Evolutionary conservation across 2,113 vertebrate species (phyloP).

Genomic region (Protobothrops mucrosquamatus): DNA sequence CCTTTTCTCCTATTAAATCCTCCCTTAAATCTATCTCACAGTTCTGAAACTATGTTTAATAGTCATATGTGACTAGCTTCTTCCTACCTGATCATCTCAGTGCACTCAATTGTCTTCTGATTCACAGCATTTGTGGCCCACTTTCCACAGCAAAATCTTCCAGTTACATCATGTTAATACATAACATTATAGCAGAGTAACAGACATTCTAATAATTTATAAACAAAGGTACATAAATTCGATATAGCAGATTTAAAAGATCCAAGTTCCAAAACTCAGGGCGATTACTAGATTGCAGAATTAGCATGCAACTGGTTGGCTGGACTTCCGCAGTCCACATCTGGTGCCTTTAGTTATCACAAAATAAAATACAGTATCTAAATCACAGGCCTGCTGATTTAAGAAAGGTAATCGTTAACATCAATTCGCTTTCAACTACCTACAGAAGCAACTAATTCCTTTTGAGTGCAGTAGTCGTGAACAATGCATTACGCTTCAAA

Average conservation of each 20-base stretch:
- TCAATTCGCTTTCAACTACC: not conserved
- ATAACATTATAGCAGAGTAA: not conserved
- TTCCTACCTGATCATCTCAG: not conserved
- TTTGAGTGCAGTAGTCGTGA: not conserved
- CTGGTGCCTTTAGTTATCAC: not conserved
- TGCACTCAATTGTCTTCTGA: not conserved
- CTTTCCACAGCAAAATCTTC: not conserved
- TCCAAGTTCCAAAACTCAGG: not conserved
- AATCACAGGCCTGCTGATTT: not conserved
- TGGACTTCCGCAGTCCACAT: not conserved
- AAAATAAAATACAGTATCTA: not conserved
- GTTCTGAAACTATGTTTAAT: not conserved
- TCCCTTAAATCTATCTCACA: not conserved
- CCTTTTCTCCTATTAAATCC: not conserved
- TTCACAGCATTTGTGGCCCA: not conserved
- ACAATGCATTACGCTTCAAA: not conserved
- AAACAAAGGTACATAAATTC: not conserved
- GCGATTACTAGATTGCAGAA: not conserved
- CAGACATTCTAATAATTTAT: not conserved
- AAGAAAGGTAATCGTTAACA: not conserved
- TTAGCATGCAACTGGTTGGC: not conserved
- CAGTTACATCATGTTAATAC: not conserved
- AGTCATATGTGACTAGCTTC: not conserved
- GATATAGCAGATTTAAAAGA: not conserved
- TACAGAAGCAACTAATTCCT: not conserved